A percentile compares a stretch with the other conserved stretches of the same genome.
These are phyloP conservation scores for Dysidea cf. avara DNA, from an alignment of 37 sponge, comb jelly and placozoan genomes.

Conservation along the genomic window DNA sequence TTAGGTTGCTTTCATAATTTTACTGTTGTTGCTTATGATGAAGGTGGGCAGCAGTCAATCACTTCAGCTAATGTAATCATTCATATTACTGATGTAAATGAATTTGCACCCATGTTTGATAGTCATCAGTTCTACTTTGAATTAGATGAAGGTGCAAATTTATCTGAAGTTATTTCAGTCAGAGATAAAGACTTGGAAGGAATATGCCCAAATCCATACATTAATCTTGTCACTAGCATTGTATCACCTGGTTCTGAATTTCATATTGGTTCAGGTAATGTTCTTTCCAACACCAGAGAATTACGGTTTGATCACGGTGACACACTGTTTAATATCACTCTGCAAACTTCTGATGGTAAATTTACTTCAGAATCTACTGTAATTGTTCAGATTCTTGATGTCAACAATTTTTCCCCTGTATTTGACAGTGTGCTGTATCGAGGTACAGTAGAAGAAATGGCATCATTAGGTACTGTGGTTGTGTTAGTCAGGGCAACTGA, in stretches of 20 bases:
- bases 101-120: slow-evolving; percentile 29
- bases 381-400: slow-evolving; percentile 32
- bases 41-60: slow-evolving; percentile 7
- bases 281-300: slow-evolving; percentile 14
- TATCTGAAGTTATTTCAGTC: slow-evolving; percentile 21
- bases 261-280: slow-evolving; percentile 4
- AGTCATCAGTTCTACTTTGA: slow-evolving; percentile 13
- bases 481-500: slow-evolving; percentile 45
- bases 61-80: slow-evolving; percentile 12
- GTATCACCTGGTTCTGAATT: slow-evolving; percentile 7
- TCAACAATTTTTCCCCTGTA: slow-evolving; percentile 46
- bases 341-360: slow-evolving; percentile 30
- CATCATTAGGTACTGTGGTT: slow-evolving; percentile 19
- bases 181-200: slow-evolving; percentile 30
- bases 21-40: slow-evolving; percentile 8
- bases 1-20: slow-evolving; percentile 1
- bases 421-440: slow-evolving; percentile 19
- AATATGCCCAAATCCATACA: background rate
- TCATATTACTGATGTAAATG: slow-evolving; percentile 32
- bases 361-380: slow-evolving; percentile 29
- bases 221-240: background rate
- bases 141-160: slow-evolving; percentile 22
- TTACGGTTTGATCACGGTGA: slow-evolving; percentile 24
- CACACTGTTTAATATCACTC: slow-evolving; percentile 13
- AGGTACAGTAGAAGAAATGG: slow-evolving; percentile 13